Base-by-base conservation (phyloP, 2,888 invertebrate species). In the Anthophora plumipes region DNA sequence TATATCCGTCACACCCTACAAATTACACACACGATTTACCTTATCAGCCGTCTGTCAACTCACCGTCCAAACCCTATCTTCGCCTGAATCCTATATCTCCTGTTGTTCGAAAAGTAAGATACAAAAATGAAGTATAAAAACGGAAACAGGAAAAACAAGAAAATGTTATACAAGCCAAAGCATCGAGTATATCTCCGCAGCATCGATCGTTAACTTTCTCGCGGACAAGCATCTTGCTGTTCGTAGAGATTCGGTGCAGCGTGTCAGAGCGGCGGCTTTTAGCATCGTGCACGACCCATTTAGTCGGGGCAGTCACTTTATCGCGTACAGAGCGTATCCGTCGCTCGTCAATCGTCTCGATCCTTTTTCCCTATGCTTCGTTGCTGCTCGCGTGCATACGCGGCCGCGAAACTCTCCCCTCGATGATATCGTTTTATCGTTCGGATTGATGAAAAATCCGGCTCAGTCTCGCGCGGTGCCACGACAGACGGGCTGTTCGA, bases 121-220 rank as follows among this genome's bases (percentile, higher is more conserved):
- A n/a, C n/a, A n/a, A n/a, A n/a, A n/a, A n/a, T n/a, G n/a, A n/a
- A n/a, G n/a, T n/a, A n/a, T n/a, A n/a, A 1, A 22, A 25, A 54
- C n/a, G n/a, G n/a, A 20, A 54, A 25, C 31, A 4, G 2, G 31
- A 31, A 4, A 22, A 31, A 22, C n/a, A 57, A 25, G 46, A 61
- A 61, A 48, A 43, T 64, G 14, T 37, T 22, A n/a, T 50, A 52
- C 64, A 64, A 64, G 50, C 7, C n/a, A 7, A 60, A 39, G 67
- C 55, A 20, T 48, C 59, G 46, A 22, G 20, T 48, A 39, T 54
- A 14, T 37, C 41, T 12, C 77, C 76, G 64, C 76, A 71, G 75
- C 83, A 68, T 73, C 61, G 61, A 61, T 79, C 80, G 54, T 70
- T 61, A 82, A 88, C 85, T 87, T 88, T 87, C 87, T 81, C 82